Percentiles rank a stretch among this genome's conserved stretches.
Conservation (phyloP, 2,888 invertebrate species). For the Lithosia quadra region DNA sequence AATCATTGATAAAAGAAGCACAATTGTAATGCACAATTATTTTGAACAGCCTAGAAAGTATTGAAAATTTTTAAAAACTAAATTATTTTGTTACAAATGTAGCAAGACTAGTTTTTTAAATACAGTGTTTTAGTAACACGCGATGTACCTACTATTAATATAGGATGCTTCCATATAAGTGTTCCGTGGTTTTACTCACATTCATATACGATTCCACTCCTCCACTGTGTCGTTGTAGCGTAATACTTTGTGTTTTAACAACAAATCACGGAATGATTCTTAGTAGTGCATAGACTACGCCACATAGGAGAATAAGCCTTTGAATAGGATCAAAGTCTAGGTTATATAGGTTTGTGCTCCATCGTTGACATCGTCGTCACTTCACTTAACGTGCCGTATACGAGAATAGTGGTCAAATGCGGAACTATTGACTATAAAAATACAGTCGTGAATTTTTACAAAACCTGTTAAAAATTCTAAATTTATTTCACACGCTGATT, state of each 20-base stretch:
- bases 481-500: no score
- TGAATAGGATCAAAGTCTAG: background rate
- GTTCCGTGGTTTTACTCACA: background rate
- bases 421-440: no score
- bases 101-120: background rate
- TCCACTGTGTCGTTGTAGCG: background rate
- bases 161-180: background rate
- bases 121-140: background rate
- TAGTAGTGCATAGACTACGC: background rate
- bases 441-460: no score
- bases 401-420: no score
- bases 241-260: background rate
- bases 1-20: background rate
- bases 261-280: background rate
- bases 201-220: background rate
- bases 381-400: no score
- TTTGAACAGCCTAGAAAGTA: conserved; percentile 15
- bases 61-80: background rate
- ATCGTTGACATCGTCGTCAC: no score
- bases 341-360: no score
- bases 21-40: conserved; percentile 8
- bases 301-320: background rate
- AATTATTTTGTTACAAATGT: background rate
- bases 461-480: no score
- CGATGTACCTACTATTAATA: background rate